phyloP scores from a whole-genome alignment of 2,113 vertebrate genomes.

The Penelope pileata region DNA sequence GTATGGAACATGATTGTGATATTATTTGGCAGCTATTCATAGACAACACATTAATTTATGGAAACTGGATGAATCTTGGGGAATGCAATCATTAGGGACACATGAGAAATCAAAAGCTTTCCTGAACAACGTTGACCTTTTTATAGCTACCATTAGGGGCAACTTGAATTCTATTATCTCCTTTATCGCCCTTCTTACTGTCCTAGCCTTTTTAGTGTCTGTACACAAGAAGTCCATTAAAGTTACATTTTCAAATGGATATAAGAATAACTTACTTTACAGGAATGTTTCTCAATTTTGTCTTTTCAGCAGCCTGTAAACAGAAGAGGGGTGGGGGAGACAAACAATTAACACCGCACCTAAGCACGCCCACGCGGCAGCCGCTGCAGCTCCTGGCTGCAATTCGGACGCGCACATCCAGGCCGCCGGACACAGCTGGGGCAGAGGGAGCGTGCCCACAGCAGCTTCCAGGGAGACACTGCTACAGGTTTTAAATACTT shows the following conservation, averaged over 20 bases:
- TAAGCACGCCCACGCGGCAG: conserved; percentile 11
- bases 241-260: conserved; percentile 37
- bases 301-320: conserved; percentile 91
- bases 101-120: conserved; percentile 4
- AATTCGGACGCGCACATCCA: neutral
- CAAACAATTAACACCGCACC: conserved; percentile 60
- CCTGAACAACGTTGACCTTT: conserved; percentile 16
- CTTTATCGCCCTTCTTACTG: neutral
- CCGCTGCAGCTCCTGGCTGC: neutral
- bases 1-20: conserved; percentile 66
- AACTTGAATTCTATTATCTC: conserved; percentile 34
- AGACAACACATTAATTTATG: conserved; percentile 72
- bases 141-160: conserved; percentile 22
- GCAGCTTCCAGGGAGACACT: neutral
- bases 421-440: neutral
- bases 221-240: neutral
- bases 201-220: neutral
- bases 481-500: neutral
- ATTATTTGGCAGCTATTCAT: conserved; percentile 72
- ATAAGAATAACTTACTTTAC: conserved; percentile 87
- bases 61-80: conserved; percentile 68
- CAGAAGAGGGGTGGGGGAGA: conserved; percentile 69
- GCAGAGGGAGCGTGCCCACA: neutral
- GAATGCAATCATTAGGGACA: conserved; percentile 38
- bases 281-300: conserved; percentile 88